Conservation (phyloP, 2,113 vertebrate genomes). For the Empidonax alnorum region DNA sequence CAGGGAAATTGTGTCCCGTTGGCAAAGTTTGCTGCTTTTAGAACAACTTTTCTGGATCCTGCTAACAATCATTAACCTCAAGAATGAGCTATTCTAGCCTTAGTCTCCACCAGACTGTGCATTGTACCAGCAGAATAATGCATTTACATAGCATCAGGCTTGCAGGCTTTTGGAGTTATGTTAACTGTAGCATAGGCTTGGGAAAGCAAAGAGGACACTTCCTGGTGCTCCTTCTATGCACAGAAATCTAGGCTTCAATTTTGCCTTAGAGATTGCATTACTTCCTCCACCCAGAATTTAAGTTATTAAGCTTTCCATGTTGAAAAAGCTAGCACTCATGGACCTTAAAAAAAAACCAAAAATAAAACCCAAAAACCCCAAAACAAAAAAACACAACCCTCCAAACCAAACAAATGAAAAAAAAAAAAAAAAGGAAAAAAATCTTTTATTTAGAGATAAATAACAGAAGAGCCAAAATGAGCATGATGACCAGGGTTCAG, state of each 20-base stretch:
- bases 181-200: neutral
- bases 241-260: neutral
- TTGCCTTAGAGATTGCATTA: neutral
- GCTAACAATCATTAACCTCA: neutral
- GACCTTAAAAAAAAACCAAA: neutral
- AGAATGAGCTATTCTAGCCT: neutral
- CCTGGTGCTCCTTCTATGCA: neutral
- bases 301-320: neutral
- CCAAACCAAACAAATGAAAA: neutral
- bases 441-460: neutral
- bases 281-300: neutral
- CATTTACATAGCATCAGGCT: neutral
- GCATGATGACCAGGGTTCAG: neutral
- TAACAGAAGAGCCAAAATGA: neutral
- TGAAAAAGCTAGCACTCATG: neutral
- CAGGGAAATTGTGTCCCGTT: neutral
- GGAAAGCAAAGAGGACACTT: neutral
- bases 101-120: neutral
- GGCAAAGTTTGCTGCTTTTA: neutral
- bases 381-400: neutral
- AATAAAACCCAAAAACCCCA: neutral
- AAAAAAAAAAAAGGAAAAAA: too few relatives aligned
- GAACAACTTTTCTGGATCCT: neutral
- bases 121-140: neutral
- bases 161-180: neutral